Conservation (phyloP, 2,888 invertebrate species). For the Acanthosepion esculentum region DNA sequence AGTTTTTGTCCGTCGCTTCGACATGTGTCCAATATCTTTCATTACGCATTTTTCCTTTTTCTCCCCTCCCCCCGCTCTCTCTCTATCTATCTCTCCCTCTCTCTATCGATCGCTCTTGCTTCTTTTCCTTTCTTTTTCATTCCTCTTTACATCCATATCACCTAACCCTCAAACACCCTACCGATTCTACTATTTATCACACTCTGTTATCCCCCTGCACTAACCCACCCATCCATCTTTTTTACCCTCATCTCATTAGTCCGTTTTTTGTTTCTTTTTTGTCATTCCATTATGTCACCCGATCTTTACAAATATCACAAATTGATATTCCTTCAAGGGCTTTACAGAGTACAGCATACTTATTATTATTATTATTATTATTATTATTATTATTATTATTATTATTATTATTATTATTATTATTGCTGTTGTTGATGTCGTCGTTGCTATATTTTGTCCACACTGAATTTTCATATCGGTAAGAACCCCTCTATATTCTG, state of each 20-base stretch:
- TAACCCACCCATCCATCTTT: not conserved
- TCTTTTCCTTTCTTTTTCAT: not conserved
- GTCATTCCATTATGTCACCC: not conserved
- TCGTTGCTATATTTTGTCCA: too few species aligned
- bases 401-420: not conserved
- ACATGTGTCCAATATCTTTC: not conserved
- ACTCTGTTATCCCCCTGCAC: not conserved
- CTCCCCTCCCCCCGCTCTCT: too few species aligned
- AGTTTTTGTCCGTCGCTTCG: not conserved
- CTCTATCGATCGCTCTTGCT: not conserved
- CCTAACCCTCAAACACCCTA: not conserved
- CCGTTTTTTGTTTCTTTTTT: not conserved
- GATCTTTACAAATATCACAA: not conserved
- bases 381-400: conserved; percentile 2
- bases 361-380: not conserved
- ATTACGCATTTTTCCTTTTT: not conserved
- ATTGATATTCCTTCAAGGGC: not conserved
- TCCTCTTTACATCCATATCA: not conserved
- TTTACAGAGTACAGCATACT: not conserved
- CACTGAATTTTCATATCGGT: too few species aligned
- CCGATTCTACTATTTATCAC: not conserved
- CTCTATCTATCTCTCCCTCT: not conserved
- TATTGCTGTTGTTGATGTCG: too few species aligned
- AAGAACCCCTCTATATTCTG: too few species aligned
- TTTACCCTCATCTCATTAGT: not conserved